Base-by-base conservation (phyloP, 2,113 vertebrate genomes). In the Oreochromis aureus region DNA sequence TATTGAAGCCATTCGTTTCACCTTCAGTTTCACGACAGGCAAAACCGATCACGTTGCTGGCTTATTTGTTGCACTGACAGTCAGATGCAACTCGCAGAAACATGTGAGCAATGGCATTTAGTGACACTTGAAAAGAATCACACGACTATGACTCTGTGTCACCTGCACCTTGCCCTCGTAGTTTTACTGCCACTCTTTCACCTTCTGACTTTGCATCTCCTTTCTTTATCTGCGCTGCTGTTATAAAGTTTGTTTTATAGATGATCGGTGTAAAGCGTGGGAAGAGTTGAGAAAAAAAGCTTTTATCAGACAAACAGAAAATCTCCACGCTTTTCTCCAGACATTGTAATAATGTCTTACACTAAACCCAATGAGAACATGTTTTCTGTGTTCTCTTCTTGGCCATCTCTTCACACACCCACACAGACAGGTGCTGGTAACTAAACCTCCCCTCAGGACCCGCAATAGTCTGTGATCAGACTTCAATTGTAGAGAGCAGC, bases 401-500 rank as follows among this genome's bases (percentile, higher is more conserved):
- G 63, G 30, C 82, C 34, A 58, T 91, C 82, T 89, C 88, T 91
- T 94, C 94, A 91, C 88, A 94, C 94, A 82, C 94, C 95, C 95
- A 95, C 95, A 93, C 94, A 87, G 91, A 87, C 93, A 95, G 93
- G 91, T 95, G 94, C 76, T 71, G 51, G 93, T 90, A 90, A 92
- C 69, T 16, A 19, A 85, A 86, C 41, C 69, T 66, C 87, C 88
- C 89, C 91, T 81, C 90, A 27, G 89, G 93, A 90, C 83, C 48
- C 1, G 18, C 19, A 18, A 84, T 66, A n/a, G 85, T 85, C 58
- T 7, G 53, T 16, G 83, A 84, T 79, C 80, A 58, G 81, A 61
- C 84, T 59, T 41, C 10, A 46, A 44, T 61, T 27, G 11, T 46
- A 12, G 34, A 86, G 24, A 86, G 51, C 84, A 86, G 78, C 48